These are phyloP conservation scores for Pterostichus madidus DNA, from an alignment of 2,888 invertebrate genomes.

Conservation along the genomic window DNA sequence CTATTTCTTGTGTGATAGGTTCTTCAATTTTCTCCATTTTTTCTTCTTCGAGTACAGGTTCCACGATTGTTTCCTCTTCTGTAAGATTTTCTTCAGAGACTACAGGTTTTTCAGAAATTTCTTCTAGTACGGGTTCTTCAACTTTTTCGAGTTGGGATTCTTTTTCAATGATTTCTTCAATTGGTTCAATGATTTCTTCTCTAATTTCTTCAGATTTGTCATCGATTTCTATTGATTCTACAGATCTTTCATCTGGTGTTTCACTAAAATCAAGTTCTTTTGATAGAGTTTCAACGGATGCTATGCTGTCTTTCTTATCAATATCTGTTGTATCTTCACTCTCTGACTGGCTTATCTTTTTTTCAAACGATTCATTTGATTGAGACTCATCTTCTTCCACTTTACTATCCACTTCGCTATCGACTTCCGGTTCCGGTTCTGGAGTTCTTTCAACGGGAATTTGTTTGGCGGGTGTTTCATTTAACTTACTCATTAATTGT, in stretches of 20 bases:
- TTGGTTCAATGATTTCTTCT: conserved; percentile 60
- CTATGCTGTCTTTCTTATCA: conserved; percentile 20
- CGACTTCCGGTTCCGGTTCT: conserved; percentile 29
- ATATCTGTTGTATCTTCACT: conserved; percentile 50
- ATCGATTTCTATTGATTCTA: neutral
- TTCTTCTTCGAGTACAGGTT: conserved; percentile 45
- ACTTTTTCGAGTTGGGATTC: neutral
- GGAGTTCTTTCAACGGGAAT: neutral
- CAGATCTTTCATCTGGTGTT: conserved; percentile 2
- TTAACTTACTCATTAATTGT: conserved; percentile 73
- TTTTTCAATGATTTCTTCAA: neutral
- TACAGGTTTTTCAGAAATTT: conserved; percentile 58
- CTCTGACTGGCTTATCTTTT: conserved; percentile 32
- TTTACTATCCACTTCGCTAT: conserved; percentile 39
- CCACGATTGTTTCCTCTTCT: neutral
- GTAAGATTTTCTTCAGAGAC: conserved; percentile 23
- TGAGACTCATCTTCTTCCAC: conserved; percentile 44
- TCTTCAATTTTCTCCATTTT: conserved; percentile 50
- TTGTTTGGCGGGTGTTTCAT: conserved; percentile 30
- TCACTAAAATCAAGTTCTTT: conserved; percentile 18
- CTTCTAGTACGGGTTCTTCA: conserved; percentile 61
- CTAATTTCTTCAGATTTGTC: neutral
- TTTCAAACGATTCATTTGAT: conserved; percentile 32
- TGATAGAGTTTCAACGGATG: conserved; percentile 5
- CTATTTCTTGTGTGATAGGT: conserved; percentile 30